A percentile compares a stretch with the other conserved stretches of the same genome.
Conservation (phyloP, 2,888 invertebrate species). For the Xanthorhoe spadicearia region DNA sequence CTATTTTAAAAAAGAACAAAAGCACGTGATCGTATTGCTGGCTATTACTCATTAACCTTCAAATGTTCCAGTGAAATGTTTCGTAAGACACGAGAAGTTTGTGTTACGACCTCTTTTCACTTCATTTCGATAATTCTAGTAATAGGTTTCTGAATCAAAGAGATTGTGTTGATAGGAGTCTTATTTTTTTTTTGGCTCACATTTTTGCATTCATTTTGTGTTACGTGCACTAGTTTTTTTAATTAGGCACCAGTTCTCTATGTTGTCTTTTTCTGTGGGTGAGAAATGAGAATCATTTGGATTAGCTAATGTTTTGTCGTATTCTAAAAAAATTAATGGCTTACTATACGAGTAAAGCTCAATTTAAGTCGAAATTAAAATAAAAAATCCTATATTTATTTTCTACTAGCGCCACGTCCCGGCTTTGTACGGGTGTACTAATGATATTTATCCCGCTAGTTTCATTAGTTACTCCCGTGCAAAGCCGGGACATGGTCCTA, state of each 20-base stretch:
- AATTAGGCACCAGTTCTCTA: neutral
- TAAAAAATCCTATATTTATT: too few species aligned
- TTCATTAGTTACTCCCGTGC: too few species aligned
- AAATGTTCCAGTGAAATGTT: neutral
- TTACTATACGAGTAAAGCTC: too few species aligned
- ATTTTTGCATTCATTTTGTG: slow-evolving; percentile 22
- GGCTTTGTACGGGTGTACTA: too few species aligned
- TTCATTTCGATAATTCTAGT: slow-evolving; percentile 5
- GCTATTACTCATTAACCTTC: neutral
- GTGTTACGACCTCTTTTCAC: slow-evolving; percentile 9
- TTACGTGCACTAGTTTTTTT: slow-evolving; percentile 14
- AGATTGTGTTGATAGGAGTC: slow-evolving; percentile 32
- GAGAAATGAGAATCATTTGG: neutral
- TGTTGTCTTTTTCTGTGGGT: neutral
- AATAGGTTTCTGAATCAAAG: slow-evolving; percentile 38
- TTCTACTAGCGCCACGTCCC: too few species aligned
- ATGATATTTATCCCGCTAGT: too few species aligned
- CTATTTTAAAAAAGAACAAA: neutral
- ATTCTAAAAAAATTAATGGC: too few species aligned
- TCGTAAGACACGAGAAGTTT: neutral
- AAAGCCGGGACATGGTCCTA: too few species aligned
- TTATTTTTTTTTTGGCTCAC: slow-evolving; percentile 35
- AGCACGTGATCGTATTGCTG: neutral
- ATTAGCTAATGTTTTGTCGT: neutral
- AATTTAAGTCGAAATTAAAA: too few species aligned